Conservation (phyloP, 2,888 invertebrate genomes). For the Trachelus iudaicus region DNA sequence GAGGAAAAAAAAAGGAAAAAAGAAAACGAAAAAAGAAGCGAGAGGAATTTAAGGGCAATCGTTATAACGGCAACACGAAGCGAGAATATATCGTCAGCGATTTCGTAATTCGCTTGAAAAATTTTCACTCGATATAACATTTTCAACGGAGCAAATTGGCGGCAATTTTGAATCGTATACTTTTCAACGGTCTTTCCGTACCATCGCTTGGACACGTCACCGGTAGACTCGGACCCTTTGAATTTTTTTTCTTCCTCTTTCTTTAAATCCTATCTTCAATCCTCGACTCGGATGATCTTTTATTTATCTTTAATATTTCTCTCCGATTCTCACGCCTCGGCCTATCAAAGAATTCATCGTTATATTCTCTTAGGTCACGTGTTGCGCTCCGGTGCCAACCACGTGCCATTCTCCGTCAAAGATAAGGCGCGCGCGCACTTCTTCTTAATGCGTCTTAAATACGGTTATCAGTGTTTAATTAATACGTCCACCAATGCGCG, state of each 20-base stretch:
- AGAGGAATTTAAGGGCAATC: not conserved
- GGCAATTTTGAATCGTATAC: no score
- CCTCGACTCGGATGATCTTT: no score
- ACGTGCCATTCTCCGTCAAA: constrained; percentile 8
- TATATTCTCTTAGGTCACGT: constrained; percentile 10
- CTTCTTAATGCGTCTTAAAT: constrained; percentile 7
- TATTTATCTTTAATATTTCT: no score
- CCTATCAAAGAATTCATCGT: not conserved
- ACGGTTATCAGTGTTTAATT: constrained; percentile 23
- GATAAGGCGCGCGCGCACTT: constrained; percentile 8
- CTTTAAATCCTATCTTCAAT: no score
- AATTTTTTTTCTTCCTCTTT: no score
- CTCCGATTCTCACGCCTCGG: no score
- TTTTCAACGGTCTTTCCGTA: no score
- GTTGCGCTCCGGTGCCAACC: constrained; percentile 5
- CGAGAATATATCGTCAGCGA: constrained; percentile 26
- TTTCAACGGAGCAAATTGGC: not conserved
- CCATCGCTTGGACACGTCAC: no score
- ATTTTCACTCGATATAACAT: constrained; percentile 18
- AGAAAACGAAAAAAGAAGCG: no score
- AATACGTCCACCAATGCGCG: constrained; percentile 2
- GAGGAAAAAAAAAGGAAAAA: no score
- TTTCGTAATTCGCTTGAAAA: constrained; percentile 12
- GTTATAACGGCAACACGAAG: constrained; percentile 33
- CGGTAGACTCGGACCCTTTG: no score